Conservation (phyloP, 2,888 invertebrate species). For the Sesia bembeciformis region DNA sequence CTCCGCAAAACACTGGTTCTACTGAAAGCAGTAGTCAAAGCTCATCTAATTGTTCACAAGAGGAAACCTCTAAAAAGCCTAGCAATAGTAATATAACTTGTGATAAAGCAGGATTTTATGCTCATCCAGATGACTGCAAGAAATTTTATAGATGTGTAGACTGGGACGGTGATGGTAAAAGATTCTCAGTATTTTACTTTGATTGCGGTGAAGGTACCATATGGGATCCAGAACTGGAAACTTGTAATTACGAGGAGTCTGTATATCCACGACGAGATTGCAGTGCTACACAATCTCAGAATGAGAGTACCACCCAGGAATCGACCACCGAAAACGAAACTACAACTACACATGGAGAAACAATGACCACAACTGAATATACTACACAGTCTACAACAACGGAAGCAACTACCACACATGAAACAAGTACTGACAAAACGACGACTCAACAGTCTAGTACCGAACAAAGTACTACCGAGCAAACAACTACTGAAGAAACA, state of each 20-base stretch:
- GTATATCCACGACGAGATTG: conserved; percentile 75
- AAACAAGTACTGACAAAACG: conserved; percentile 17
- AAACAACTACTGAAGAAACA: conserved; percentile 10
- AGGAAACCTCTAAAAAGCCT: conserved; percentile 32
- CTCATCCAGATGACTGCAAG: conserved; percentile 75
- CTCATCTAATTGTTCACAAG: conserved; percentile 31
- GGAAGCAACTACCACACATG: conserved; percentile 17
- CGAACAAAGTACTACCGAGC: conserved; percentile 15
- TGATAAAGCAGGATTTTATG: conserved; percentile 75
- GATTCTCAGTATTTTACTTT: conserved; percentile 78
- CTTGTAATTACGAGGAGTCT: conserved; percentile 79
- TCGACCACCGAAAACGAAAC: conserved; percentile 9
- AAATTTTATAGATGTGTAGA: conserved; percentile 80
- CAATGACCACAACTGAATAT: conserved; percentile 6
- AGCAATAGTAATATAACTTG: conserved; percentile 48
- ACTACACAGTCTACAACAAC: conserved; percentile 7
- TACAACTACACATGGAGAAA: conserved; percentile 9
- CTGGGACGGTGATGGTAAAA: conserved; percentile 69
- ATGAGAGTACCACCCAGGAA: conserved; percentile 19
- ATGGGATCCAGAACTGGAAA: conserved; percentile 78
- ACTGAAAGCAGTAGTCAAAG: conserved; percentile 23
- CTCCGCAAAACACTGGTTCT: conserved; percentile 14
- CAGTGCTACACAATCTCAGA: conserved; percentile 38
- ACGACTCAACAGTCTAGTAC: conserved; percentile 16
- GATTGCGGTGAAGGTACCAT: conserved; percentile 81